Percentiles rank a stretch among this genome's conserved stretches.
Conservation (phyloP, 1,140 invertebrate species). For the Drosophila orena region DNA sequence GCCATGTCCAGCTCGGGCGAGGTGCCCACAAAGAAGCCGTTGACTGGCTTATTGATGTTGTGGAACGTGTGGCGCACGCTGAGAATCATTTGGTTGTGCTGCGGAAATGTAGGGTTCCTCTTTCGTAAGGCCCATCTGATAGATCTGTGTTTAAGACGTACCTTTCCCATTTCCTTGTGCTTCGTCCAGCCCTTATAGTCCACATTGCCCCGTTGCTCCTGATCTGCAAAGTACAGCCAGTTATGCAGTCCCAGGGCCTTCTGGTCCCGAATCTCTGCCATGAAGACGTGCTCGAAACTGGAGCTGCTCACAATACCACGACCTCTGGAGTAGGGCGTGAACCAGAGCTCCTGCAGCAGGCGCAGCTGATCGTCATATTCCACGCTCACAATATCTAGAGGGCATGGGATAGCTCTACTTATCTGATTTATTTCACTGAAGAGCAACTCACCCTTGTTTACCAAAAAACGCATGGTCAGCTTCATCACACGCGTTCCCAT, state of each 20-base stretch:
- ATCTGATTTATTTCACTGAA: constrained; percentile 84
- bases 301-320: constrained; percentile 91
- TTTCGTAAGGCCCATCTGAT: too few species aligned
- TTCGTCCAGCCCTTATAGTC: constrained; percentile 93
- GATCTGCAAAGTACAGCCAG: constrained; percentile 92
- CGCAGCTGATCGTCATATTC: constrained; percentile 89
- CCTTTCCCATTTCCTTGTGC: constrained; percentile 88
- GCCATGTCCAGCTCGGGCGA: constrained; percentile 97
- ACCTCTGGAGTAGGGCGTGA: constrained; percentile 91
- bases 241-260: constrained; percentile 93
- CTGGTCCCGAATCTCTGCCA: constrained; percentile 91
- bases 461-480: constrained; percentile 86
- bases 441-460: constrained; percentile 59
- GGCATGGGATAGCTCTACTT: not conserved
- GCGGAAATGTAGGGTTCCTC: not conserved
- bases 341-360: constrained; percentile 91
- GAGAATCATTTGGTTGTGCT: constrained; percentile 65
- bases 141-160: not conserved
- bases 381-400: constrained; percentile 52
- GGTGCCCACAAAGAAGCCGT: constrained; percentile 93
- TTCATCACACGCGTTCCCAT: constrained; percentile 91
- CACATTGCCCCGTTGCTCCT: constrained; percentile 88
- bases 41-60: constrained; percentile 90
- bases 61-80: constrained; percentile 89
- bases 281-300: constrained; percentile 95